Evolutionary conservation across 2,888 invertebrate species (phyloP).

Genomic region (Caenorhabditis uteleia): DNA sequence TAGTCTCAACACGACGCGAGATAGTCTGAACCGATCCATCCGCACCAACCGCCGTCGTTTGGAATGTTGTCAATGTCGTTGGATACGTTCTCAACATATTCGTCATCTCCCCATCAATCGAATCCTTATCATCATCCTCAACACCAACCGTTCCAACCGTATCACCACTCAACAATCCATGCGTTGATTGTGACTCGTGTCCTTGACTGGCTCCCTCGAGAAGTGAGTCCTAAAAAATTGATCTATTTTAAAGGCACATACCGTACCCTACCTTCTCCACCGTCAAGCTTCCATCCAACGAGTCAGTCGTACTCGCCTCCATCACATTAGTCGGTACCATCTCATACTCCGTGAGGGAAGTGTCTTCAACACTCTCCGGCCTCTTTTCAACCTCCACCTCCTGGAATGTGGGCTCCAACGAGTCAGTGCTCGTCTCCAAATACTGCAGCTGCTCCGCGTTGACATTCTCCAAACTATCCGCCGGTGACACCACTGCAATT

Average conservation of each 20-base stretch:
- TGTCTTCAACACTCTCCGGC: constrained; percentile 35
- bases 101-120: constrained; percentile 59
- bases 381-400: constrained; percentile 25
- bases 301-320: constrained; percentile 38
- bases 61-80: constrained; percentile 68
- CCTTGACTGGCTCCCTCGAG: constrained; percentile 66
- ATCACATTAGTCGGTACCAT: constrained; percentile 38
- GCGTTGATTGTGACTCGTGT: constrained; percentile 49
- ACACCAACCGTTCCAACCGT: constrained; percentile 58
- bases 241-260: neutral
- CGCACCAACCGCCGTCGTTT: constrained; percentile 58
- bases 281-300: constrained; percentile 25
- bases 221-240: constrained; percentile 55
- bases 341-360: constrained; percentile 40
- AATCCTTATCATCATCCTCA: constrained; percentile 64
- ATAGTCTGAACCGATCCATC: constrained; percentile 68
- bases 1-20: constrained; percentile 66
- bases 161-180: constrained; percentile 61
- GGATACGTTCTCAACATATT: constrained; percentile 59
- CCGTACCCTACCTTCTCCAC: constrained; percentile 18
- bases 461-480: constrained; percentile 42
- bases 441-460: constrained; percentile 19
- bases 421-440: constrained; percentile 53
- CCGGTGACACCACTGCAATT: constrained; percentile 33
- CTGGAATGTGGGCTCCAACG: constrained; percentile 49